These are phyloP conservation scores for Nezara viridula DNA, from an alignment of 2,888 invertebrate species.

Conservation along the genomic window DNA sequence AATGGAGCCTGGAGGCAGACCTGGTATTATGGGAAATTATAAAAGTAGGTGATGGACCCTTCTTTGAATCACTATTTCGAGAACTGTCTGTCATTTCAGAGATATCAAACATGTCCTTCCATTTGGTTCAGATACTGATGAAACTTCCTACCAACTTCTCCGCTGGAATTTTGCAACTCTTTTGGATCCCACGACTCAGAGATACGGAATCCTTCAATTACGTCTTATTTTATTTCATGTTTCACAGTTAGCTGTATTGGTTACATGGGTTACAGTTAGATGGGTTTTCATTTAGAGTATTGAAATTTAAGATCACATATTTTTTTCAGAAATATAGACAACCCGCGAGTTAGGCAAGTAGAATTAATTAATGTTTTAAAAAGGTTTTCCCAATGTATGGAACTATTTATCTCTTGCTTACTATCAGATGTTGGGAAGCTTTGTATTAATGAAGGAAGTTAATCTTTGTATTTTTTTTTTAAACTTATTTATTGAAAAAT, in stretches of 20 bases:
- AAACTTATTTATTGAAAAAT: too few relatives aligned
- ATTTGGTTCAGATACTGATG: not conserved
- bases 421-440: too few relatives aligned
- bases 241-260: not conserved
- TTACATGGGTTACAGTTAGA: too few relatives aligned
- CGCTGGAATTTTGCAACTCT: not conserved
- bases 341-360: too few relatives aligned
- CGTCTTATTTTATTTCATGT: not conserved
- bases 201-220: not conserved
- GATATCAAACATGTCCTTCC: not conserved
- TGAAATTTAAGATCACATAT: too few relatives aligned
- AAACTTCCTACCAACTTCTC: not conserved
- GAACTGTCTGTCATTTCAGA: not conserved
- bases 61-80: not conserved
- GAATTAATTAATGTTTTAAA: too few relatives aligned
- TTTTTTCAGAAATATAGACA: too few relatives aligned
- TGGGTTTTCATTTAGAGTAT: too few relatives aligned
- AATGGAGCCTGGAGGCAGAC: not conserved
- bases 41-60: conserved; percentile 23
- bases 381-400: too few relatives aligned
- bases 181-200: not conserved
- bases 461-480: too few relatives aligned
- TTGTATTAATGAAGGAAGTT: too few relatives aligned
- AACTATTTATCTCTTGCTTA: too few relatives aligned
- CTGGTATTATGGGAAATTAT: conserved; percentile 21